Conservation (phyloP, 2,888 invertebrate genomes). For the Drosophila rubida region DNA sequence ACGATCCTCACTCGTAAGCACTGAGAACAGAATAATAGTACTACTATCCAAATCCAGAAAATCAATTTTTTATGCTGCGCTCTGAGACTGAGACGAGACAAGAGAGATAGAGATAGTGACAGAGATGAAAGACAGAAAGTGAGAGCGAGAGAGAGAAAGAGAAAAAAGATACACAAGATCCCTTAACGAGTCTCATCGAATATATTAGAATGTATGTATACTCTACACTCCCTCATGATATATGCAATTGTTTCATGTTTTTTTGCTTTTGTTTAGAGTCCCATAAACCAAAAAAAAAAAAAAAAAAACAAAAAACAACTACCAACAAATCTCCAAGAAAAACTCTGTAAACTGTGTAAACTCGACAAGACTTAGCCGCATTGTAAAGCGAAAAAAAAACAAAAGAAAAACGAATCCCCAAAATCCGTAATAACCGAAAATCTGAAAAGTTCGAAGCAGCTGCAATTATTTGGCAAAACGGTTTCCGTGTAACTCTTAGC, state of each 20-base stretch:
- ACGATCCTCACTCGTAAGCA: conserved; percentile 45
- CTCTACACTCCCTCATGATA: conserved; percentile 4
- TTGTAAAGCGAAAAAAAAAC: conserved; percentile 27
- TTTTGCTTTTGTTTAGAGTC: conserved; percentile 11
- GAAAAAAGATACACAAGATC: conserved; percentile 6
- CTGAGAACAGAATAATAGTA: conserved; percentile 29
- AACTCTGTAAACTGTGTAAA: conserved; percentile 33
- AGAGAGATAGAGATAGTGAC: conserved; percentile 7
- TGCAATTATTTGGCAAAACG: conserved; percentile 11
- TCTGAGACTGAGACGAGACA: conserved; percentile 57
- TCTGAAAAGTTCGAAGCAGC: not conserved
- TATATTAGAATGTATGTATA: conserved; percentile 3
- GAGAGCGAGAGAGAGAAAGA: conserved; percentile 2
- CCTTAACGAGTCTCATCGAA: conserved; percentile 2
- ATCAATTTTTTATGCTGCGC: conserved; percentile 42
- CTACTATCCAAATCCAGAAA: conserved; percentile 3
- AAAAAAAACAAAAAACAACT: not conserved
- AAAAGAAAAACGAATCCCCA: conserved; percentile 8
- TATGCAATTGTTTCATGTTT: conserved; percentile 8
- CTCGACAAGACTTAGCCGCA: conserved; percentile 62
- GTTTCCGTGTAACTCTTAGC: conserved; percentile 10
- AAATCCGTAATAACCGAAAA: conserved; percentile 11
- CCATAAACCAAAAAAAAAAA: not conserved
- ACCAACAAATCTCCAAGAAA: conserved; percentile 26
- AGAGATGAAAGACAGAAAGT: conserved; percentile 4